phyloP scores from a whole-genome alignment of 2,113 vertebrate species.

The Sylvicapra grimmia region DNA sequence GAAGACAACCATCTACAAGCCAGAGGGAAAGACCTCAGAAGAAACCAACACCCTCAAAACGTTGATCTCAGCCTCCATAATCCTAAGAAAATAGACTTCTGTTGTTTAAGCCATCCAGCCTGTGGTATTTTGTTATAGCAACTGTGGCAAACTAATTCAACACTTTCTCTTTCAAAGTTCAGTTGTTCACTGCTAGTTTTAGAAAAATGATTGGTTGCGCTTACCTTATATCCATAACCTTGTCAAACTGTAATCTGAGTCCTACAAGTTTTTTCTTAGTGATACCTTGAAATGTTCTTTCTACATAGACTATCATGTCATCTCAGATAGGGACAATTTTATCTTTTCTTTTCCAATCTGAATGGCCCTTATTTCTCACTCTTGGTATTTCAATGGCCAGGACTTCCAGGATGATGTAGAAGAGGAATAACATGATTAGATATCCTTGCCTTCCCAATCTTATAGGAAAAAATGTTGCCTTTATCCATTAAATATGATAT shows the following conservation, averaged over 20 bases:
- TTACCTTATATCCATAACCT: not conserved
- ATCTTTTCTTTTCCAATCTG: not conserved
- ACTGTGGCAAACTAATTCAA: not conserved
- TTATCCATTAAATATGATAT: not conserved
- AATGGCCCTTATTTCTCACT: not conserved
- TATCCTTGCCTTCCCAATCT: not conserved
- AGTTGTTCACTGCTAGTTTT: not conserved
- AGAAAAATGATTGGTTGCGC: not conserved
- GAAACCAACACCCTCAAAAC: not conserved
- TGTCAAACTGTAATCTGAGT: not conserved
- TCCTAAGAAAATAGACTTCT: not conserved
- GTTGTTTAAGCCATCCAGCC: not conserved
- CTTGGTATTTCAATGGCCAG: not conserved
- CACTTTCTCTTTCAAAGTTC: not conserved
- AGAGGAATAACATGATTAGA: not conserved
- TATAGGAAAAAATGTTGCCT: not conserved
- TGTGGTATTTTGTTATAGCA: not conserved
- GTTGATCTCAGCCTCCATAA: not conserved
- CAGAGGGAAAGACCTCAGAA: not conserved
- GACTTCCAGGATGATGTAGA: not conserved
- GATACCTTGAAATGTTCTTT: not conserved
- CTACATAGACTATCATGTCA: not conserved
- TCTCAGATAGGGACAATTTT: not conserved
- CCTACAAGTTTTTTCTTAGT: not conserved
- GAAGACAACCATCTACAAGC: not conserved